Base-by-base conservation (phyloP, 1,140 invertebrate genomes). In the Stegodyphus mimosarum region DNA sequence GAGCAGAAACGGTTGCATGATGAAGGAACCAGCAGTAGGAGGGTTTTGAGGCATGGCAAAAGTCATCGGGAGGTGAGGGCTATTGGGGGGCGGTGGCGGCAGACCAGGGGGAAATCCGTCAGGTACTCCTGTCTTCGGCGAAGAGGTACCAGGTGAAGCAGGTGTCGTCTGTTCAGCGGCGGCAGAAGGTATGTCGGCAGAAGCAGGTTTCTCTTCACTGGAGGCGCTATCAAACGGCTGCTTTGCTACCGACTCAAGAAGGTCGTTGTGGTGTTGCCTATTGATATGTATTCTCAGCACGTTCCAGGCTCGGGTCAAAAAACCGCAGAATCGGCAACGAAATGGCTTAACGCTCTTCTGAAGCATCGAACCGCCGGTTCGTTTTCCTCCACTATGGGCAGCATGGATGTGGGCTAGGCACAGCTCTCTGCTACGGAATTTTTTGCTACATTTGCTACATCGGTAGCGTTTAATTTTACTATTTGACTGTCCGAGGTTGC, bases 1-100 rank as follows among this genome's bases (percentile, higher is more conserved):
- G 88, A 97, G 91, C 84, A 95, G 92, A 90, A 97, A 97, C 49
- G 95, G 94, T 90, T 97, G 96, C 95, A 97, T 96, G 87, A 95
- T 93, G 86, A 92, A 92, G 70, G 89, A 88, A 50, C 89, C 90
- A n/a, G 88, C 87, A 72, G 71, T 87, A 64, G 84, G 88, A 69
- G 84, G 89, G 88, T 83, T 90, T 87, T 87, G 90, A 83, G 88
- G 90, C 86, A 90, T 89, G 81, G 89, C 90, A 64, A 90, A 90
- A 60, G 89, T 88, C 87, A 88, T 89, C 7, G 88, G 89, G 5
- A 89, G 87, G 63, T 89, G 88, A 33, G 80, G 80, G 52, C 77
- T 80, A 33, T 74, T 87, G 6, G 79, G 80, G 18, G 75, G 86
- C 33, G 80, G 85, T 49, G 77, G 85, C 13, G 77, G 85, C 55